A percentile compares a stretch with the other conserved stretches of the same genome.
Conservation (phyloP, 2,797 vertebrate genomes). For the Myotis pilosus region DNA sequence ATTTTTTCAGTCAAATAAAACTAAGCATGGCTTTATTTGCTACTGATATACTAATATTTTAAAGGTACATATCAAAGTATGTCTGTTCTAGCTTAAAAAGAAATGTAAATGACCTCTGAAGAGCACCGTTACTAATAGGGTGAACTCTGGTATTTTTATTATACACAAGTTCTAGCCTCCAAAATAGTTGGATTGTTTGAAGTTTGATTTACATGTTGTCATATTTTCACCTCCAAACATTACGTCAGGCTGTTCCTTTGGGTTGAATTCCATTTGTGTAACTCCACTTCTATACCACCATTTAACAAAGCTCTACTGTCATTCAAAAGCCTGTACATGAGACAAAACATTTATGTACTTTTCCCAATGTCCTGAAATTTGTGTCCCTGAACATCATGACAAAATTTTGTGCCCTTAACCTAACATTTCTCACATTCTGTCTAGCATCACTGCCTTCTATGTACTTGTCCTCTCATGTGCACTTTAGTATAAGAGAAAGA, state of each 20-base stretch:
- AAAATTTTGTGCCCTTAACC: neutral
- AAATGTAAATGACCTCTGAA: neutral
- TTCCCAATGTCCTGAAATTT: neutral
- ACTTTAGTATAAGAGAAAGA: neutral
- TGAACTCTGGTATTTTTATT: neutral
- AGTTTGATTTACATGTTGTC: neutral
- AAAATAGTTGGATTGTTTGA: neutral
- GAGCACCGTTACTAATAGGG: neutral
- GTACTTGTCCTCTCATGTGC: neutral
- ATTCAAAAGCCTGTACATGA: neutral
- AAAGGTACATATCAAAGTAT: neutral
- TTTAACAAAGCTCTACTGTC: conserved; percentile 14
- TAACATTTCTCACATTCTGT: neutral
- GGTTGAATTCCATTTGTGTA: conserved; percentile 10
- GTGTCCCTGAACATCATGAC: neutral
- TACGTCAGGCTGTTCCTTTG: neutral
- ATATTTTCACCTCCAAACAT: neutral
- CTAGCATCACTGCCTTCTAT: neutral
- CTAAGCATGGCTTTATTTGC: neutral
- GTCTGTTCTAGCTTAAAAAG: neutral
- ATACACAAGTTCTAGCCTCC: neutral
- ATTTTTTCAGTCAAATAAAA: neutral
- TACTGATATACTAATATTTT: neutral
- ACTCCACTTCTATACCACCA: neutral
- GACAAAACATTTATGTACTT: neutral